Evolutionary conservation across 1,140 invertebrate genomes (phyloP), one percentile per base, ranked within the genome.

Genomic region (Magallana angulata): DNA sequence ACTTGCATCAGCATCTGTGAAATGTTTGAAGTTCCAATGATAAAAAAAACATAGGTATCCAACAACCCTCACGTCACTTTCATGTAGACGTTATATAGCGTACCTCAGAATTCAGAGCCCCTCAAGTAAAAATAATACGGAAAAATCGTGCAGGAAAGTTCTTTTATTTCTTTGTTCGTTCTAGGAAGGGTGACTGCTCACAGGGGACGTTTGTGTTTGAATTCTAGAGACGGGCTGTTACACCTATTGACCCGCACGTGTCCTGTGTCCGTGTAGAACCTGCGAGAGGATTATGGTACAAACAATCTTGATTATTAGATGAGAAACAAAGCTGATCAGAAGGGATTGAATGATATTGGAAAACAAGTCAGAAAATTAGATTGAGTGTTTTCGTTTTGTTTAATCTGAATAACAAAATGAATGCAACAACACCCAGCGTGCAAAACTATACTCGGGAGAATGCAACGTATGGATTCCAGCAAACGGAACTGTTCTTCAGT

Each of bases 21-120:
- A 30, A 24, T 11, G 9, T 71, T 30, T 71, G 68, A 24, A 71
- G 68, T 71, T 71, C 68, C 24, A 11, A 71, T 30, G 68, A 71
- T 71, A 71, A 71, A 36, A n/a, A 18, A 71, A 71, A 71, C 11
- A 9, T 24, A 71, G 9, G 18, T 24, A 71, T 24, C 7, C 9
- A 71, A 71, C 68, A 24, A 18, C 68, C n/a, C n/a, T 11, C n/a
- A 71, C 68, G 8, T 71, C 68, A 71, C 68, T 71, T 71, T 71
- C 68, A 24, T 24, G 68, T 36, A 71, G 18, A 24, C 18, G 36
- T 71, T 30, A 62, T 14, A 62, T 36, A 36, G n/a, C 36, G 18
- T 30, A 71, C 7, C 18, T 7, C 11, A 62, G 4, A 71, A 18
- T 18, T 30, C 60, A 62, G 60, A 62, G n/a, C 68, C 18, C 68